Percentiles rank a stretch among this genome's conserved stretches.
phyloP scores from a whole-genome alignment of 30 jellyfish, hydroid and myxozoan genomes.

The Morbakka virulenta region DNA sequence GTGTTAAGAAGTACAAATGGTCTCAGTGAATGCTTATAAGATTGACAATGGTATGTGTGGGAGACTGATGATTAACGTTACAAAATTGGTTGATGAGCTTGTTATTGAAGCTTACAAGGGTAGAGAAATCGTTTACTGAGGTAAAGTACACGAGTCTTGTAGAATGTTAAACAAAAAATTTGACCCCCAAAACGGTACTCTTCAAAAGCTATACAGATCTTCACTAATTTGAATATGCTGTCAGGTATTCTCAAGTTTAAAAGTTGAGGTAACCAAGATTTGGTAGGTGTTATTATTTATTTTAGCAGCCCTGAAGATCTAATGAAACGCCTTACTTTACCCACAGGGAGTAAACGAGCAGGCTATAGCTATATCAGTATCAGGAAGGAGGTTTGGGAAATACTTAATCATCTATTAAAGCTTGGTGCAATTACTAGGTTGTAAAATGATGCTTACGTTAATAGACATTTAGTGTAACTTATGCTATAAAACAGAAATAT shows the following conservation, averaged over 20 bases:
- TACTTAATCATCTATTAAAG: constrained; percentile 8
- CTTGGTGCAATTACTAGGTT: not conserved
- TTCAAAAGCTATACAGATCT: constrained; percentile 25
- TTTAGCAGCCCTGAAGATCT: constrained; percentile 16
- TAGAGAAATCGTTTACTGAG: no score
- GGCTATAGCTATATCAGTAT: not conserved
- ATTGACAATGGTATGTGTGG: no score
- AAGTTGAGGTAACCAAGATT: not conserved
- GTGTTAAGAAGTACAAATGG: constrained; percentile 10
- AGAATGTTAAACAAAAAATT: constrained; percentile 19
- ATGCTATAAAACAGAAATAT: not conserved
- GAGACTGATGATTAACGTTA: constrained; percentile 4
- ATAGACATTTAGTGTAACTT: constrained; percentile 8
- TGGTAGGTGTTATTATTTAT: constrained; percentile 10
- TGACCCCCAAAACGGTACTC: constrained; percentile 11
- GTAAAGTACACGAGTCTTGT: no score
- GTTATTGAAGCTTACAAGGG: constrained; percentile 16
- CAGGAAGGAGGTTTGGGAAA: constrained; percentile 10
- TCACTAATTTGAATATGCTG: constrained; percentile 24
- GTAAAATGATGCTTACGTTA: constrained; percentile 11
- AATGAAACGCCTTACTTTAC: not conserved
- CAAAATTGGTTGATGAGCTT: constrained; percentile 3
- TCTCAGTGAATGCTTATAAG: constrained; percentile 7
- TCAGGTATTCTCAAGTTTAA: constrained; percentile 15
- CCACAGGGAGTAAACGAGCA: constrained; percentile 10